Percentiles rank a stretch among this genome's conserved stretches.
These are phyloP conservation scores for Sebastiscus tertius DNA, from an alignment of 2,797 vertebrate species.

Conservation along the genomic window DNA sequence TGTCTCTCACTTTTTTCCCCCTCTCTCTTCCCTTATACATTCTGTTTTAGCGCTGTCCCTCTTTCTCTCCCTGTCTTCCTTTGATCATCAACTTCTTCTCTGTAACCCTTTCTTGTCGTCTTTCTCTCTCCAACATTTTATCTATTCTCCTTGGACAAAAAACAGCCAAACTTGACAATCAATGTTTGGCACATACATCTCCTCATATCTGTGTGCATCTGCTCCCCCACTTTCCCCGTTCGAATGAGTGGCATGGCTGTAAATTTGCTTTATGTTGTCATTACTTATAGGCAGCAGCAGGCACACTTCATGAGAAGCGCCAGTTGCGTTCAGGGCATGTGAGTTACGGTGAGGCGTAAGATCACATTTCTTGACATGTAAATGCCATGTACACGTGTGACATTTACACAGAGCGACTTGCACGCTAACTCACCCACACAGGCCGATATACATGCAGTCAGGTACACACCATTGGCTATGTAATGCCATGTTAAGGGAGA, in stretches of 20 bases:
- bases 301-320: conserved; percentile 51
- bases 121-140: not conserved
- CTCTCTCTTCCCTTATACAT: conserved; percentile 13
- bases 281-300: conserved; percentile 77
- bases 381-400: conserved; percentile 20
- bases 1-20: conserved; percentile 14
- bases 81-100: conserved; percentile 10
- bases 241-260: conserved; percentile 64
- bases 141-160: conserved; percentile 8
- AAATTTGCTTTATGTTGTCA: conserved; percentile 85
- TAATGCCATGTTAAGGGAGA: conserved; percentile 63
- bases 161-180: conserved; percentile 18
- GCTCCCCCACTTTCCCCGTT: conserved; percentile 20
- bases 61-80: not conserved
- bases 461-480: conserved; percentile 26
- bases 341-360: conserved; percentile 62
- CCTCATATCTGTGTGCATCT: conserved; percentile 19
- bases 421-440: not conserved
- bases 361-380: conserved; percentile 56
- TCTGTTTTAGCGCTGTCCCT: not conserved
- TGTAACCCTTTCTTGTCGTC: not conserved
- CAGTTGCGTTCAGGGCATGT: conserved; percentile 41
- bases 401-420: conserved; percentile 18
- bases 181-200: conserved; percentile 53
- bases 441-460: not conserved